These are phyloP conservation scores for Calycopis cecrops DNA, from an alignment of 1,140 invertebrate species.

Conservation along the genomic window DNA sequence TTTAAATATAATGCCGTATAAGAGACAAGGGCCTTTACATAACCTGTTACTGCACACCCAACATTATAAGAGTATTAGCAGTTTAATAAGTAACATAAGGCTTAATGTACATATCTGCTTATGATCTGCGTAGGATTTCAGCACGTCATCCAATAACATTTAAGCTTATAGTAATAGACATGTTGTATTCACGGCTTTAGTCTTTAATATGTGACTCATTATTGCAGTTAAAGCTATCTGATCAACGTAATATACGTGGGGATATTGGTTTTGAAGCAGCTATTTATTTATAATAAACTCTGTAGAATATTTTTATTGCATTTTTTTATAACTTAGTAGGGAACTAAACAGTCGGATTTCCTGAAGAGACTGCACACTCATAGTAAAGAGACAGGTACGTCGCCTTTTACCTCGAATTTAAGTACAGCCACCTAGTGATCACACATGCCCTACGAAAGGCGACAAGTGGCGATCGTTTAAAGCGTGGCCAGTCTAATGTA, in stretches of 20 bases:
- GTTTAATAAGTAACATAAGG: constrained; percentile 11
- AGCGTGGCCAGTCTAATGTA: too few relatives aligned
- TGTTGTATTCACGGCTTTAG: neutral
- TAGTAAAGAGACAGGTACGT: too few relatives aligned
- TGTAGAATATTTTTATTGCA: neutral
- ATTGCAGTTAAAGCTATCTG: neutral
- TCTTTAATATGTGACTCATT: constrained; percentile 2
- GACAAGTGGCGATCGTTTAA: too few relatives aligned
- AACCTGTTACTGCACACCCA: constrained; percentile 9
- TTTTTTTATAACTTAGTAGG: too few relatives aligned
- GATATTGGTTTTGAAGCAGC: neutral
- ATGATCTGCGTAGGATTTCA: constrained; percentile 2
- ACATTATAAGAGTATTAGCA: constrained; percentile 11
- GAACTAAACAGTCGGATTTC: too few relatives aligned
- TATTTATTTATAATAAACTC: neutral
- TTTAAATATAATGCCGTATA: too few relatives aligned
- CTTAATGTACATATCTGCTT: constrained; percentile 7
- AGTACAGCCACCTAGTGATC: too few relatives aligned
- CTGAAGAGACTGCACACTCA: too few relatives aligned
- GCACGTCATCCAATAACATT: constrained; percentile 10
- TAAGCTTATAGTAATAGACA: constrained; percentile 7
- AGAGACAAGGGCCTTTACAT: neutral
- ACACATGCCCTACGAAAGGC: too few relatives aligned
- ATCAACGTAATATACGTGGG: neutral
- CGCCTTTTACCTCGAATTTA: too few relatives aligned